Percentiles rank a stretch among this genome's conserved stretches.
phyloP scores from a whole-genome alignment of 2,888 invertebrate species.

The Pandemis cinnamomeana region DNA sequence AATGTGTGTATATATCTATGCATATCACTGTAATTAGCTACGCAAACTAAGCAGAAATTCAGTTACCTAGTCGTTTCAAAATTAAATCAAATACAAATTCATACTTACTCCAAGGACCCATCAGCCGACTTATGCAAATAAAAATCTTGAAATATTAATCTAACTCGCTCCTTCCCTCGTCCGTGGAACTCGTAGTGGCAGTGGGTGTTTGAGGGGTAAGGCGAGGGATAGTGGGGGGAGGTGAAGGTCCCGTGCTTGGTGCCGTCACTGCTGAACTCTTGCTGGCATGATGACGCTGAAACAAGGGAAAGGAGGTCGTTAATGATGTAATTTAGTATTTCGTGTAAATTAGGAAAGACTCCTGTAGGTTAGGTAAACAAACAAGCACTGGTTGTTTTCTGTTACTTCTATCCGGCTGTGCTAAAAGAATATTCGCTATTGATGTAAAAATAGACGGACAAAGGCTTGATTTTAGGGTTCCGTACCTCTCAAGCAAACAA shows the following conservation, averaged over 20 bases:
- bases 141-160: constrained; percentile 93
- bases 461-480: no score
- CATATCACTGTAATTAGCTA: background rate
- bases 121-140: constrained; percentile 88
- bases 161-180: constrained; percentile 92
- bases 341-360: no score
- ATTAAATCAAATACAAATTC: background rate
- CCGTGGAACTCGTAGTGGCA: constrained; percentile 97
- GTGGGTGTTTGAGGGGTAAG: constrained; percentile 91
- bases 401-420: no score
- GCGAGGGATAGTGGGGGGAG: constrained; percentile 93
- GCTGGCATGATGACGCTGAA: constrained; percentile 91
- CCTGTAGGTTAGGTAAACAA: no score
- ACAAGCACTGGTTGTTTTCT: no score
- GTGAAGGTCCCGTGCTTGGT: constrained; percentile 93
- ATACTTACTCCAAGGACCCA: constrained; percentile 86
- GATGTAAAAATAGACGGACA: no score
- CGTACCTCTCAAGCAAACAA: no score
- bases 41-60: background rate
- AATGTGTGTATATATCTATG: background rate
- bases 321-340: background rate
- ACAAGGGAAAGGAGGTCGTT: constrained; percentile 49
- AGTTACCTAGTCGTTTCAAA: background rate
- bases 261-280: constrained; percentile 90
- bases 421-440: no score